Percentiles rank a stretch among this genome's conserved stretches.
phyloP scores from a whole-genome alignment of 2,888 invertebrate genomes.

The Griposia aprilina region DNA sequence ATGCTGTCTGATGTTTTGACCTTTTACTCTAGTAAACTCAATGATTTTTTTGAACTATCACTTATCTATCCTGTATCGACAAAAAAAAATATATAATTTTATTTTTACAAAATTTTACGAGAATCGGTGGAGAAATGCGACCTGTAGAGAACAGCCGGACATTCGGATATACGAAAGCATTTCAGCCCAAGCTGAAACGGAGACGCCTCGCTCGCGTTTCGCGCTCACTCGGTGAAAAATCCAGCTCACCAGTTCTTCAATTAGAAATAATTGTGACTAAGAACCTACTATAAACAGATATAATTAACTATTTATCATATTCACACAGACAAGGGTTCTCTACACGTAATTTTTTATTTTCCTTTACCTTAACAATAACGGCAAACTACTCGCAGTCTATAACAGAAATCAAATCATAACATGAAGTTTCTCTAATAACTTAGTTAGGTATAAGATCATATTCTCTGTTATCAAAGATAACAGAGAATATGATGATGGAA shows the following conservation, averaged over 20 bases:
- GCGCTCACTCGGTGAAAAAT: too few relatives aligned
- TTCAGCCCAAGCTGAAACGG: too few relatives aligned
- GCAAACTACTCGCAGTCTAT: background rate
- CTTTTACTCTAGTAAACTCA: background rate
- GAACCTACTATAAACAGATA: background rate
- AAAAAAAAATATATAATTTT: too few relatives aligned
- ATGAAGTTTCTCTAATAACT: constrained; percentile 13
- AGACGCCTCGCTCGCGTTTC: too few relatives aligned
- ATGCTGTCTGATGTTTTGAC: background rate
- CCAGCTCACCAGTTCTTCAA: background rate
- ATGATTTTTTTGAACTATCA: background rate
- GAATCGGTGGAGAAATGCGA: too few relatives aligned
- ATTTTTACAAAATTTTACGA: too few relatives aligned
- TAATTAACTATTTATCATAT: background rate
- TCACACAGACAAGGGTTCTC: background rate
- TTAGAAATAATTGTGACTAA: background rate
- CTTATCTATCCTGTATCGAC: too few relatives aligned
- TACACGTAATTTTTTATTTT: background rate
- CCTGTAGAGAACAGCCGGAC: too few relatives aligned
- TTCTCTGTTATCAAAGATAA: constrained; percentile 30
- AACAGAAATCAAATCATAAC: constrained; percentile 17
- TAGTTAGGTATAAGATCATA: background rate
- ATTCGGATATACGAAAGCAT: too few relatives aligned
- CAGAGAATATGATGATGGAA: too few relatives aligned
- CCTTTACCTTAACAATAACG: background rate